These are phyloP conservation scores for Poeciliopsis prolifica DNA, from an alignment of 2,113 vertebrate genomes.

Conservation along the genomic window DNA sequence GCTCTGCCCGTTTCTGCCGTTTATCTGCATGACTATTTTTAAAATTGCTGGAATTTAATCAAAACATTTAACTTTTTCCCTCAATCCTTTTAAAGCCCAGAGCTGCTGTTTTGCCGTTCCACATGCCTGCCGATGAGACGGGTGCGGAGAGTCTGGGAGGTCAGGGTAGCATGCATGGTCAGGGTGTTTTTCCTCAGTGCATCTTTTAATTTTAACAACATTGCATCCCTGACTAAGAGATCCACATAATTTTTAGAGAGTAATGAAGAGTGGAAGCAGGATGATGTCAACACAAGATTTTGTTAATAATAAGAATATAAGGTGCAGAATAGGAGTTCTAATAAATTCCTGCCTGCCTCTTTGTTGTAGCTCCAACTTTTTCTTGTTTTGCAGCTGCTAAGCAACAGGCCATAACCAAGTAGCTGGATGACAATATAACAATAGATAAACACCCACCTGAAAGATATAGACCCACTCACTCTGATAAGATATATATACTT, in stretches of 20 bases:
- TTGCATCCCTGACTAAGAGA: constrained; percentile 53
- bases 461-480: constrained; percentile 39
- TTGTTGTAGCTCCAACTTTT: constrained; percentile 36
- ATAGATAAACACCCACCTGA: constrained; percentile 52
- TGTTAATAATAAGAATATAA: constrained; percentile 54
- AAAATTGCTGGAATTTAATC: constrained; percentile 76
- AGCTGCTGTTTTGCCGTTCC: constrained; percentile 65
- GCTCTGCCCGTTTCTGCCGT: constrained; percentile 52
- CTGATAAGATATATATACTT: constrained; percentile 39
- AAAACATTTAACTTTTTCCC: constrained; percentile 72
- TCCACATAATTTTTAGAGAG: constrained; percentile 62
- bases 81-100: constrained; percentile 73
- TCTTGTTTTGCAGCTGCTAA: constrained; percentile 60
- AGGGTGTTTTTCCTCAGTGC: constrained; percentile 33
- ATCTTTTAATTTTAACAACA: constrained; percentile 35
- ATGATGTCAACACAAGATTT: constrained; percentile 49
- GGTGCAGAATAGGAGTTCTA: constrained; percentile 21
- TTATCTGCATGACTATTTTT: constrained; percentile 78
- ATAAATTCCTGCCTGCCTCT: constrained; percentile 41
- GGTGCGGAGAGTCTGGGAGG: constrained; percentile 10
- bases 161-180: constrained; percentile 24
- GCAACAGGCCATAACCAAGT: constrained; percentile 60
- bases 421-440: constrained; percentile 48
- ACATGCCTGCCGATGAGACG: constrained; percentile 50
- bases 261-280: constrained; percentile 53